Conservation (phyloP, 2,113 vertebrate species). For the Erythrocercus mccallii region DNA sequence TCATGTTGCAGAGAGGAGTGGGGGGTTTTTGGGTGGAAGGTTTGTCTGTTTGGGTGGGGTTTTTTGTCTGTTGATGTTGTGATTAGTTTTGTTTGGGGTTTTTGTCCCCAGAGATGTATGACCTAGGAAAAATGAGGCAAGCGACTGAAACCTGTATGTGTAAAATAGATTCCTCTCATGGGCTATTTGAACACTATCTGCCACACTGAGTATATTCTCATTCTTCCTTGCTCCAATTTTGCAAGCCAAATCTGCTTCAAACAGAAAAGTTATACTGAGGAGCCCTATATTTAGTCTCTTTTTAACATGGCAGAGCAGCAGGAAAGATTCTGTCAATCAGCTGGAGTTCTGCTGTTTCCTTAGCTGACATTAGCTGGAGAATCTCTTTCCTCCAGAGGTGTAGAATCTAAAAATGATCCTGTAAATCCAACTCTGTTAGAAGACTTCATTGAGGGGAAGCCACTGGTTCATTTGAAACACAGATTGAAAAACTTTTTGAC, state of each 20-base stretch:
- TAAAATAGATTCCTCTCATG: neutral
- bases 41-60: neutral
- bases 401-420: neutral
- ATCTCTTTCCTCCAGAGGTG: neutral
- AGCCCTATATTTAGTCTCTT: neutral
- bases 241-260: neutral
- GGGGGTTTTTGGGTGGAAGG: accelerated
- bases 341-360: neutral
- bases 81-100: accelerated
- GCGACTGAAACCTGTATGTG: neutral
- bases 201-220: neutral
- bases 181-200: neutral
- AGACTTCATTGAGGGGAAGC: neutral
- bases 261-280: neutral
- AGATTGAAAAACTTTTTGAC: neutral
- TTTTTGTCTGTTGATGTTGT: neutral
- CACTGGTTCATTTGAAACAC: neutral
- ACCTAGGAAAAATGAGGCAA: neutral
- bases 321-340: neutral
- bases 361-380: neutral
- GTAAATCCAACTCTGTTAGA: neutral
- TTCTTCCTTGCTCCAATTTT: neutral
- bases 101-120: neutral
- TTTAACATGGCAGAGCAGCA: neutral
- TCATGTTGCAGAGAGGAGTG: neutral